Evolutionary conservation across 2,888 invertebrate genomes (phyloP), one percentile per base, ranked within the genome.

Genomic region (Hesperia comma): DNA sequence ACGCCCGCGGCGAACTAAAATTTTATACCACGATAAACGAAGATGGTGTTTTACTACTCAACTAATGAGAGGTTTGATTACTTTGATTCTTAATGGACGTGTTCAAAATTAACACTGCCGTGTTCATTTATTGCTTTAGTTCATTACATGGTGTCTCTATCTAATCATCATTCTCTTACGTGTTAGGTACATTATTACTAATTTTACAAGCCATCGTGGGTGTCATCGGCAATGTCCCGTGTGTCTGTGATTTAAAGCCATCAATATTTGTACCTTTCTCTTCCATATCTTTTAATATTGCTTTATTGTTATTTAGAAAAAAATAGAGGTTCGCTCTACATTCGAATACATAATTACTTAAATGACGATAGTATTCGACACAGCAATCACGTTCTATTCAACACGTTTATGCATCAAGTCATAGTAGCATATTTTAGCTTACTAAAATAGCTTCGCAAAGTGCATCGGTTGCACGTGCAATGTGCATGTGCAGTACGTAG

Each of bases 1-100:
- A 76, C 74, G 78, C 76, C 78, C 79, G 81, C 78, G 78, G 80
- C 79, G 81, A 80, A 84, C 83, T 83, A 69, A 86, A 84, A 89
- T 85, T 90, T 90, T 88, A 89, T 90, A 83, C 86, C 88, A 80
- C 80, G 77, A 80, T 82, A 86, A 86, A 87, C 83, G 81, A 77
- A 83, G 82, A 83, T 83, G 83, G 81, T 84, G 84, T 82, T 66
- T 66, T 55, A 66, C 37, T 21, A 33, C 54, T 46, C 33, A 33
- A 26, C 60, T 40, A 61, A 46, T 61, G 41, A 37, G 33, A 26
- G 41, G 6, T 41, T 64, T 58, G 53, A 53, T 58, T 60, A 57
- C 60, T 54, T 55, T 43, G 33, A 46, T 21, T 46, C 12, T 61
- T 46, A 61, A 55, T 55, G 40, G n/a, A 19, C 19, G 12, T 54